Conservation (phyloP, 2,888 invertebrate genomes). For the Muscina levida region DNA sequence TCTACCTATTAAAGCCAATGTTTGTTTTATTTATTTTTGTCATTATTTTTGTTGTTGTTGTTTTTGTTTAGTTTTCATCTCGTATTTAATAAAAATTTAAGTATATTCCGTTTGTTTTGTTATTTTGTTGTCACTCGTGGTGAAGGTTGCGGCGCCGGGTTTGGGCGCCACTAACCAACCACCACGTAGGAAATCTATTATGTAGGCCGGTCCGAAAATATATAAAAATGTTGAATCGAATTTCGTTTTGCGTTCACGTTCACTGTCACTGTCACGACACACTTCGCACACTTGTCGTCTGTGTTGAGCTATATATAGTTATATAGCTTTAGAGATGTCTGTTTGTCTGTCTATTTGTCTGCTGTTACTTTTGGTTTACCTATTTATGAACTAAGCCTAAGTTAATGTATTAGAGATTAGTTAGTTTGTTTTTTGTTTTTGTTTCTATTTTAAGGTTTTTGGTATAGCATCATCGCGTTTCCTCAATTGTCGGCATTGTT, state of each 20-base stretch:
- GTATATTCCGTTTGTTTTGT: no score
- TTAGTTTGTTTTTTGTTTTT: slow-evolving; percentile 38
- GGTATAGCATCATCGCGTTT: slow-evolving; percentile 67
- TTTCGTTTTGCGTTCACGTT: slow-evolving; percentile 31
- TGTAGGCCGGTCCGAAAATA: slow-evolving; percentile 49
- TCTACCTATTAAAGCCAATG: slow-evolving; percentile 62
- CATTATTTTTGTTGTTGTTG: slow-evolving; percentile 6
- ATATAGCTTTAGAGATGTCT: neutral
- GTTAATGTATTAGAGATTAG: slow-evolving; percentile 49
- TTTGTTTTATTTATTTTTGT: slow-evolving; percentile 31
- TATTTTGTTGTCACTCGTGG: slow-evolving; percentile 25
- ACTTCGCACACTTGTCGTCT: neutral
- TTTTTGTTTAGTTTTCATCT: neutral
- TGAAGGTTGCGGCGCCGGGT: no score
- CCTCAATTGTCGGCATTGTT: slow-evolving; percentile 48
- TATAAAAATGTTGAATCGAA: slow-evolving; percentile 41
- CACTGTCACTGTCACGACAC: neutral
- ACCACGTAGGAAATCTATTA: slow-evolving; percentile 11
- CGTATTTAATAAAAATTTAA: no score
- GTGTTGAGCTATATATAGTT: neutral
- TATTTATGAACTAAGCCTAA: slow-evolving; percentile 53
- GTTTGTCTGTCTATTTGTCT: slow-evolving; percentile 20
- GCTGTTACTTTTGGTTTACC: slow-evolving; percentile 36
- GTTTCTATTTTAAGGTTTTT: slow-evolving; percentile 73
- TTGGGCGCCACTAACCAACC: no score